These are phyloP conservation scores for Tipula lateralis DNA, from an alignment of 2,888 invertebrate genomes.

Conservation along the genomic window DNA sequence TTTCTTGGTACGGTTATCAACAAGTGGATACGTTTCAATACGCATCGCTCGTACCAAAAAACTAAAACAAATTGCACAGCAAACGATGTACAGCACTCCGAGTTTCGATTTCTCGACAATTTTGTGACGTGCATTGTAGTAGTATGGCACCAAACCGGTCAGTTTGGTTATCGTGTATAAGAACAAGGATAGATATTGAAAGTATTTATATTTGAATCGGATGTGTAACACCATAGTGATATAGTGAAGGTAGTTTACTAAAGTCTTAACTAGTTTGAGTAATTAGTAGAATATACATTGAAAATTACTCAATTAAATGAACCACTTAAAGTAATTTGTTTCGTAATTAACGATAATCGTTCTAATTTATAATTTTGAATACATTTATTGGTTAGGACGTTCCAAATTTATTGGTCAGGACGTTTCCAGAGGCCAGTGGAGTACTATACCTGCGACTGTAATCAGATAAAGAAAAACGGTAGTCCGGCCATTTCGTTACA, in stretches of 20 bases:
- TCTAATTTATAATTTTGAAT: too few relatives aligned
- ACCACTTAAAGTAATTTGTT: too few relatives aligned
- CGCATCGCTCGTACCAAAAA: background rate
- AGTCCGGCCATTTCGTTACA: too few relatives aligned
- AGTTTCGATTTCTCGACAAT: background rate
- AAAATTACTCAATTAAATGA: too few relatives aligned
- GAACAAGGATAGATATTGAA: background rate
- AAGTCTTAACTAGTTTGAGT: too few relatives aligned
- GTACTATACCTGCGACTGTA: too few relatives aligned
- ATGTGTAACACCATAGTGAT: background rate
- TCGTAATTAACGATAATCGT: too few relatives aligned
- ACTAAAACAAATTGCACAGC: background rate
- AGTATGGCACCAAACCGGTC: background rate
- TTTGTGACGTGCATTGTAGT: background rate
- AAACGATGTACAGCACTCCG: background rate
- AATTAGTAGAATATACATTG: too few relatives aligned
- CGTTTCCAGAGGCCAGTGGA: too few relatives aligned
- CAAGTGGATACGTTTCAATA: background rate
- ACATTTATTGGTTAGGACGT: too few relatives aligned
- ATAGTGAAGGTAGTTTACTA: background rate
- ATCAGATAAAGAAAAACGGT: too few relatives aligned
- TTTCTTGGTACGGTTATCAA: background rate
- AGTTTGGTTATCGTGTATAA: background rate
- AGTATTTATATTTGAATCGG: background rate
- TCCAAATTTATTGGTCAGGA: too few relatives aligned